A percentile compares a stretch with the other conserved stretches of the same genome.
Evolutionary conservation across 2,797 vertebrate species (phyloP).

Genomic region (Sarcophilus harrisii): DNA sequence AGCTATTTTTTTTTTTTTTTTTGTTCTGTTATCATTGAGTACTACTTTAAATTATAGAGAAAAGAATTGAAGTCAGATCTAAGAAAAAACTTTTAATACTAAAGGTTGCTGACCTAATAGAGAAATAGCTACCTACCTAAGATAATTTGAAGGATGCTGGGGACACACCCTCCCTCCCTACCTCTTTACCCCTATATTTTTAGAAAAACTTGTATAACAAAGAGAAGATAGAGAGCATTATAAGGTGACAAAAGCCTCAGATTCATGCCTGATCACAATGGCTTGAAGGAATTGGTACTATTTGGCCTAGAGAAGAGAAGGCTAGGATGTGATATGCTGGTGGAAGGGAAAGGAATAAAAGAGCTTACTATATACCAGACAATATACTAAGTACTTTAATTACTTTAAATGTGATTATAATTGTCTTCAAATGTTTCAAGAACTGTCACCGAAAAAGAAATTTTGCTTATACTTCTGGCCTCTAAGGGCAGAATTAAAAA

Average conservation of each 20-base stretch:
- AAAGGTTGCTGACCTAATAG: background rate
- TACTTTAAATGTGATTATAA: background rate
- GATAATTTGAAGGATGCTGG: background rate
- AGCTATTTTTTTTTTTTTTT: background rate
- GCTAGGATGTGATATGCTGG: background rate
- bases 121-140: background rate
- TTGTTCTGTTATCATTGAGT: background rate
- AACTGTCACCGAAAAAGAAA: background rate
- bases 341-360: background rate
- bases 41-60: background rate
- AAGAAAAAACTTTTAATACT: slow-evolving; percentile 12
- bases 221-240: background rate
- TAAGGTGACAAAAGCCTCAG: background rate
- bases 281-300: background rate
- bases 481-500: background rate
- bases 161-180: background rate
- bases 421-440: background rate
- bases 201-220: background rate
- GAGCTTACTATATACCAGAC: background rate
- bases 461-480: background rate
- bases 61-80: slow-evolving; percentile 51
- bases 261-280: background rate
- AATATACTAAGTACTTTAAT: background rate
- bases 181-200: background rate
- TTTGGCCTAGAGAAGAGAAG: background rate